Evolutionary conservation across 2,888 invertebrate genomes (phyloP).

Genomic region (Archips crataeganus): DNA sequence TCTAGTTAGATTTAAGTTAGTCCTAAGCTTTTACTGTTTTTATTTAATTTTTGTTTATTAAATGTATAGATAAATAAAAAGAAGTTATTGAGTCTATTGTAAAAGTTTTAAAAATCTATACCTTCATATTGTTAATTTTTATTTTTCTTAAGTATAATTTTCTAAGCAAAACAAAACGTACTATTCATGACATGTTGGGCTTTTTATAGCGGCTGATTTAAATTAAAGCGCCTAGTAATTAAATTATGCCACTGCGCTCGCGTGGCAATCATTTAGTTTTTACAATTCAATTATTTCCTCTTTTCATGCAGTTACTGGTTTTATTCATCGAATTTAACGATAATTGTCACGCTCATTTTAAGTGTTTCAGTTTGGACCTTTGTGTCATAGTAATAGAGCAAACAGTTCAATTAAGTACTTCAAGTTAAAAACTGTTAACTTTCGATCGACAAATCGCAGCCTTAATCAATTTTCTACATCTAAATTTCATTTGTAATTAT

Average conservation of each 20-base stretch:
- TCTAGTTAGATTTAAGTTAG: no score
- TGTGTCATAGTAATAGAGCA: neutral
- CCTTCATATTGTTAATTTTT: no score
- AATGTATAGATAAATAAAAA: no score
- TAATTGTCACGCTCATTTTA: neutral
- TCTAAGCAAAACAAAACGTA: no score
- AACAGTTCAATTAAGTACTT: neutral
- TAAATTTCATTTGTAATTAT: neutral
- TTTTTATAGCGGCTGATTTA: neutral
- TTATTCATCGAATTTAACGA: neutral
- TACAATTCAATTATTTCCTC: constrained; percentile 4
- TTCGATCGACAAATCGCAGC: neutral
- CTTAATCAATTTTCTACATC: neutral
- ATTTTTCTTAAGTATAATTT: no score
- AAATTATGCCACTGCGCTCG: neutral
- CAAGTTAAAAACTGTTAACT: constrained; percentile 1
- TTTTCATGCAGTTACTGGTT: constrained; percentile 8
- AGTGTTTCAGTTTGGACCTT: neutral
- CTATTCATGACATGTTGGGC: no score
- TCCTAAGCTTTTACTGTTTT: no score
- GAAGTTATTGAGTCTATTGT: neutral
- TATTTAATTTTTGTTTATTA: no score
- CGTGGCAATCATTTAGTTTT: neutral
- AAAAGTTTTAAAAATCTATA: no score
- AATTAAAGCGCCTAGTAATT: neutral